Percentiles rank a stretch among this genome's conserved stretches.
phyloP scores from a whole-genome alignment of 2,797 vertebrate species.

The Halcyon smyrnensis region DNA sequence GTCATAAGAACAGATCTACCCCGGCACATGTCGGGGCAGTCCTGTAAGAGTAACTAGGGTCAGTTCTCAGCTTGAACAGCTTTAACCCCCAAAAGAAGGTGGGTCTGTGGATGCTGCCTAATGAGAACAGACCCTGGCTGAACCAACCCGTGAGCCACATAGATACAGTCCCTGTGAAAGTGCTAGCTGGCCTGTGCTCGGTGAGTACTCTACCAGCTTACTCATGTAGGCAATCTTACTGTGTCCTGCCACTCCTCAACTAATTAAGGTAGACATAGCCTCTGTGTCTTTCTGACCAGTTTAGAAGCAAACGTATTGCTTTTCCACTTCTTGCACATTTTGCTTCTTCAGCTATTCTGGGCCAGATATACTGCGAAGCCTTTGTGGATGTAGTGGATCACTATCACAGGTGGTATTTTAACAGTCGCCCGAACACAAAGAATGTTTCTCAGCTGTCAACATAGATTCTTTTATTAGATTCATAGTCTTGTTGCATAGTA shows the following conservation, averaged over 20 bases:
- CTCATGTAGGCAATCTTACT: not conserved
- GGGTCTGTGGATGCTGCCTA: not conserved
- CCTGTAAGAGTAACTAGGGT: not conserved
- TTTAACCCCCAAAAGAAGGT: not conserved
- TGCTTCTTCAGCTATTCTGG: not conserved
- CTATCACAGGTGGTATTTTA: not conserved
- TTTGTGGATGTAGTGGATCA: not conserved
- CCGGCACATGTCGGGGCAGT: not conserved
- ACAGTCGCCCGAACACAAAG: not conserved
- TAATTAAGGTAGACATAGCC: not conserved
- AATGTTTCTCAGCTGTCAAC: constrained; percentile 1
- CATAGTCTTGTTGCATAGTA: not conserved
- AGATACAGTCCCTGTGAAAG: not conserved
- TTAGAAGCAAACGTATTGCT: not conserved
- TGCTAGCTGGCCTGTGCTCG: not conserved
- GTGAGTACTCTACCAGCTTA: not conserved
- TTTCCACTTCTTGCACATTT: not conserved
- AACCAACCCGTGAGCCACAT: no score
- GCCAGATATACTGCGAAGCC: not conserved
- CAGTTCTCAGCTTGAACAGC: not conserved
- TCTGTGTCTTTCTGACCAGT: not conserved
- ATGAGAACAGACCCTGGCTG: not conserved
- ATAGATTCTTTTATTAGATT: not conserved
- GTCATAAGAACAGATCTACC: not conserved
- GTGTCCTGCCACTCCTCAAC: not conserved